Conservation (phyloP, 2,888 invertebrate genomes). For the Scaptomyza flava region DNA sequence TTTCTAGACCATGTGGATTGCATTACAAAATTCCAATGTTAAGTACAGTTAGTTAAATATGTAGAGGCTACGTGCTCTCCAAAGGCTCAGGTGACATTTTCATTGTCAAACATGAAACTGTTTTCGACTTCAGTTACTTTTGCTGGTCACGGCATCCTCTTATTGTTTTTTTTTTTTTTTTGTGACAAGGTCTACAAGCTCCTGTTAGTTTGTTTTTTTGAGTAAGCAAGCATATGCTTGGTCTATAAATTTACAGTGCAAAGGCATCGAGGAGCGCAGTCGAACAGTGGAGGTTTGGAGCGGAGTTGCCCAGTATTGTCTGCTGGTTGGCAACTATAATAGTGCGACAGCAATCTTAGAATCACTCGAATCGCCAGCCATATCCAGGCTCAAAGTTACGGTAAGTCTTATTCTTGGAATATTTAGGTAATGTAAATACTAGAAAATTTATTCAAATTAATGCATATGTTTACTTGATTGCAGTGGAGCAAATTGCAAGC, state of each 20-base stretch:
- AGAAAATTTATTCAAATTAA: background rate
- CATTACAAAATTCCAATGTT: conserved; percentile 30
- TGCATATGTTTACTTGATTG: conserved; percentile 33
- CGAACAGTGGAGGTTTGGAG: conserved; percentile 84
- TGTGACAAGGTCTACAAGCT: conserved; percentile 15
- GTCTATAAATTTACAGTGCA: conserved; percentile 68
- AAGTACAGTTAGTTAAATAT: conserved; percentile 43
- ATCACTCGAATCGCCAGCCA: conserved; percentile 83
- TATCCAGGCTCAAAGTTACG: conserved; percentile 83
- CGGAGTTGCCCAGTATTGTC: conserved; percentile 84
- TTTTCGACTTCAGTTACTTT: background rate
- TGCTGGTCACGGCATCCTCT: conserved; percentile 15
- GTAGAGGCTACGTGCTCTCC: conserved; percentile 18
- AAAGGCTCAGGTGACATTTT: background rate
- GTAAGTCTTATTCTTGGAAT: conserved; percentile 68
- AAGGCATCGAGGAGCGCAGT: conserved; percentile 83
- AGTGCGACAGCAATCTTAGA: conserved; percentile 84
- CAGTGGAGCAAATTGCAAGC: conserved; percentile 84
- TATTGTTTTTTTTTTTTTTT: background rate
- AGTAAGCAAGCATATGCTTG: conserved; percentile 6
- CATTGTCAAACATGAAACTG: background rate
- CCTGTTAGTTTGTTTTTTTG: conserved; percentile 8
- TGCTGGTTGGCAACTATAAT: conserved; percentile 84
- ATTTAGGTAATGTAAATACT: background rate
- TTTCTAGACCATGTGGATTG: conserved; percentile 24